These are phyloP conservation scores for Porites lutea DNA, from an alignment of 64 coral and sea anemone species.

Conservation along the genomic window DNA sequence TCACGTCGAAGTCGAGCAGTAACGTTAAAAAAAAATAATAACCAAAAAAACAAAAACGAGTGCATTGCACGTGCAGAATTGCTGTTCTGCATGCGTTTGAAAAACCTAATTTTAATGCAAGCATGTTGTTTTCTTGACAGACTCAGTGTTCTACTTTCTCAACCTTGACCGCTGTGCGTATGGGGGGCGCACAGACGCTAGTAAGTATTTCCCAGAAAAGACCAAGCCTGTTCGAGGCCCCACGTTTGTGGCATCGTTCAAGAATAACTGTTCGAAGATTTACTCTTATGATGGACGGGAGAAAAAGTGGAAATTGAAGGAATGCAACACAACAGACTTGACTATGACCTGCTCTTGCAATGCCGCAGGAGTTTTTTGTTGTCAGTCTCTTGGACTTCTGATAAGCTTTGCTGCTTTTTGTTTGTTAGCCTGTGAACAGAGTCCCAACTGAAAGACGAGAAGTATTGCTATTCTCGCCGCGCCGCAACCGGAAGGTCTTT, in stretches of 20 bases:
- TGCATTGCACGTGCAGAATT: too few species aligned
- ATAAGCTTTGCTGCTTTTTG: not conserved
- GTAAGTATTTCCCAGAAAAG: not conserved
- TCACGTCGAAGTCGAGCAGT: too few species aligned
- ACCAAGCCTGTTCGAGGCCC: not conserved
- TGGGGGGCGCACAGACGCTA: constrained; percentile 31
- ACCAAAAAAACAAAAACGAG: too few species aligned
- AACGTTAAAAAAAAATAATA: too few species aligned
- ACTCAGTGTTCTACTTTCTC: constrained; percentile 45
- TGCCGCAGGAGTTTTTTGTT: not conserved
- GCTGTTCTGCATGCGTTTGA: not conserved
- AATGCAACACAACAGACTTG: not conserved
- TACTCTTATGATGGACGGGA: not conserved
- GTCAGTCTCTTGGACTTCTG: not conserved
- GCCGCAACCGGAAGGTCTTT: too few species aligned
- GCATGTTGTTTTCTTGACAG: not conserved
- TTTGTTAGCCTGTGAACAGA: not conserved
- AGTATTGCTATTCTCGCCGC: too few species aligned
- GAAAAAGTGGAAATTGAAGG: not conserved
- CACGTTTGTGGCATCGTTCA: not conserved
- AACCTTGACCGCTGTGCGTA: constrained; percentile 71
- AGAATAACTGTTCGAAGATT: not conserved
- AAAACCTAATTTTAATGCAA: not conserved
- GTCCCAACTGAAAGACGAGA: too few species aligned
- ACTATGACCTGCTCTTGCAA: not conserved